Percentiles rank a stretch among this genome's conserved stretches.
phyloP scores from a whole-genome alignment of 2,888 invertebrate species.

The Hypselothyrea guttata region DNA sequence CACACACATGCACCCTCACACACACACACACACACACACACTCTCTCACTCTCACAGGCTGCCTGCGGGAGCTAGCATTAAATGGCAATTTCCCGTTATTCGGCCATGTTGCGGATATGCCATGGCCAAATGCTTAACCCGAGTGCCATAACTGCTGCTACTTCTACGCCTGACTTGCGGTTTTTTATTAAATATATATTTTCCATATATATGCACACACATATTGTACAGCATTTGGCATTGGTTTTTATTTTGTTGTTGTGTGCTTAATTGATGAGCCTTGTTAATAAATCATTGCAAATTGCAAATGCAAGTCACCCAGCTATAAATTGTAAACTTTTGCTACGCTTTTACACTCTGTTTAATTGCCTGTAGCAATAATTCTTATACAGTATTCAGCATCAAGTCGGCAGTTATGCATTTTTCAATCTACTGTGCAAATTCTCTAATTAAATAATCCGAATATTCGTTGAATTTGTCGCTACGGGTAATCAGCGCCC shows the following conservation, averaged over 20 bases:
- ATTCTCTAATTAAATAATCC: constrained; percentile 20
- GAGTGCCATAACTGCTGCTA: neutral
- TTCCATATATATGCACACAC: no score
- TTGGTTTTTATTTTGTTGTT: constrained; percentile 27
- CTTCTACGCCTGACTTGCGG: constrained; percentile 15
- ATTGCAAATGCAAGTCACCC: constrained; percentile 50
- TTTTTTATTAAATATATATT: constrained; percentile 9
- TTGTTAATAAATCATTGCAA: constrained; percentile 56
- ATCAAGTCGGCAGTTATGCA: constrained; percentile 17
- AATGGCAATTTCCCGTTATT: constrained; percentile 56
- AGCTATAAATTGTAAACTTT: constrained; percentile 50
- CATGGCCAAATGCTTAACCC: constrained; percentile 22
- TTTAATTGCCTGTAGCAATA: constrained; percentile 16
- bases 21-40: neutral
- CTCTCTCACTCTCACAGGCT: neutral
- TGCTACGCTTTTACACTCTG: neutral
- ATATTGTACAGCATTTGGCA: no score
- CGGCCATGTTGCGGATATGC: constrained; percentile 41
- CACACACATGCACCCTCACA: neutral
- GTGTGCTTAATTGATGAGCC: constrained; percentile 60
- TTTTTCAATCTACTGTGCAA: constrained; percentile 1
- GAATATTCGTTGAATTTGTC: constrained; percentile 2
- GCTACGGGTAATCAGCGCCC: constrained; percentile 16
- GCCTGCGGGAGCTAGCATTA: constrained; percentile 29
- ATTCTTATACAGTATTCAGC: constrained; percentile 13